A percentile compares a stretch with the other conserved stretches of the same genome.
phyloP scores from a whole-genome alignment of 2,113 vertebrate genomes.

The Nerophis lumbriciformis region DNA sequence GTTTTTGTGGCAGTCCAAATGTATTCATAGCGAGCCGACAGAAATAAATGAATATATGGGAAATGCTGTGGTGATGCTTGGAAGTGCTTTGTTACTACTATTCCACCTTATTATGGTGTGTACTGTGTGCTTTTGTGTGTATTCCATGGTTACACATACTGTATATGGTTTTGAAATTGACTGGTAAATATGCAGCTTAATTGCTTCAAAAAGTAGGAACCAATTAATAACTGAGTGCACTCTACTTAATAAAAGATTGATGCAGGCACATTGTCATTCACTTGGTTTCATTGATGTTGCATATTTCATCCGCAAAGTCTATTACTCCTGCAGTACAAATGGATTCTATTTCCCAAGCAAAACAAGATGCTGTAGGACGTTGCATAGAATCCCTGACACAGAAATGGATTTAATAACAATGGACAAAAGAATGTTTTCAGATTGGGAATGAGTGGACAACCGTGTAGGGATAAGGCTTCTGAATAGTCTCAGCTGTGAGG shows the following conservation, averaged over 20 bases:
- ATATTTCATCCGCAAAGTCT: conserved; percentile 16
- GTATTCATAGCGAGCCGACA: no score
- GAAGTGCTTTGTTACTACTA: no score
- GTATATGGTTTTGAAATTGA: conserved; percentile 15
- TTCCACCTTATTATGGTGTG: no score
- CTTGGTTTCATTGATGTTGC: conserved; percentile 26
- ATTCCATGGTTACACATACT: conserved; percentile 5
- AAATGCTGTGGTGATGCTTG: no score
- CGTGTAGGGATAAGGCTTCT: conserved; percentile 10
- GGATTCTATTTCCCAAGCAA: conserved; percentile 23
- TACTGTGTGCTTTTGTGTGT: conserved; percentile 1
- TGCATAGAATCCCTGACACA: conserved; percentile 23
- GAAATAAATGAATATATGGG: no score
- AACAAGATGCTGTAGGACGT: conserved; percentile 27
- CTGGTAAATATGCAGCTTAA: conserved; percentile 26
- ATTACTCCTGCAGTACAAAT: conserved; percentile 21
- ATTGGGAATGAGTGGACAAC: conserved; percentile 11
- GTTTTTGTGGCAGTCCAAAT: no score
- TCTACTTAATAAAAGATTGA: conserved; percentile 41
- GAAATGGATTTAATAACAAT: conserved; percentile 42
- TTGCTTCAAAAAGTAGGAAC: conserved; percentile 25
- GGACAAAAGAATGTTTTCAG: conserved; percentile 42
- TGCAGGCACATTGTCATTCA: conserved; percentile 26
- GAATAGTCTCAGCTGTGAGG: conserved; percentile 34
- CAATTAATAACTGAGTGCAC: conserved; percentile 29